Percentiles rank a stretch among this genome's conserved stretches.
These are phyloP conservation scores for Drosophila paracracens DNA, from an alignment of 2,888 invertebrate species.

Conservation along the genomic window DNA sequence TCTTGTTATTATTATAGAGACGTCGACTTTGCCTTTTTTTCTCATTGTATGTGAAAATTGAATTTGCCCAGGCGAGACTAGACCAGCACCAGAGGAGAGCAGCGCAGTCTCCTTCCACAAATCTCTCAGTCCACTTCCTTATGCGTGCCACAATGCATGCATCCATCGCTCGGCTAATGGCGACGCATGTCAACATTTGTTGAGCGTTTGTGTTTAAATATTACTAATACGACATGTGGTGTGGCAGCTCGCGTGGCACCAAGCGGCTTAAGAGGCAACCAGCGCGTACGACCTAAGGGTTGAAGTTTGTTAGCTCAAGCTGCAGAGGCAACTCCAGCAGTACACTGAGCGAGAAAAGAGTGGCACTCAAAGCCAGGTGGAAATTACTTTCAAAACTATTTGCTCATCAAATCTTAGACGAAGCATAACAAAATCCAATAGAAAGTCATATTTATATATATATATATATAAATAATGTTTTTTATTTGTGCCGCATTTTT, in stretches of 20 bases:
- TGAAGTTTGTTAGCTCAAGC: slow-evolving; percentile 8
- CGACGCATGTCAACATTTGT: slow-evolving; percentile 80
- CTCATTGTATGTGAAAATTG: slow-evolving; percentile 70
- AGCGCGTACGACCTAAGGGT: slow-evolving; percentile 6
- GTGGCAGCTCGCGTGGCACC: slow-evolving; percentile 73
- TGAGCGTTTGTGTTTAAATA: slow-evolving; percentile 81
- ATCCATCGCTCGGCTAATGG: slow-evolving; percentile 71
- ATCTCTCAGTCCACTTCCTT: slow-evolving; percentile 5
- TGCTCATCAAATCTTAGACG: not conserved
- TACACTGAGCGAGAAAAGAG: not conserved
- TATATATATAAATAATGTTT: no score
- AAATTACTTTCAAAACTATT: not conserved
- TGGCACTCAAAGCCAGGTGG: not conserved
- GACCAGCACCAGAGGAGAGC: slow-evolving; percentile 3
- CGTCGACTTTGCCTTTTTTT: slow-evolving; percentile 19
- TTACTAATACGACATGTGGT: slow-evolving; percentile 80
- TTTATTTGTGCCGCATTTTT: not conserved
- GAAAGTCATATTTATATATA: not conserved
- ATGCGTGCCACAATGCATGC: slow-evolving; percentile 72
- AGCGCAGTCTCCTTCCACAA: not conserved
- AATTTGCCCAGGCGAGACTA: slow-evolving; percentile 46
- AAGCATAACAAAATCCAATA: not conserved
- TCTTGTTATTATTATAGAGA: slow-evolving; percentile 63
- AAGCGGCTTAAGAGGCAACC: slow-evolving; percentile 27
- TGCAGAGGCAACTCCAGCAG: not conserved